Conservation (phyloP, 2,113 vertebrate species). For the Taxidea taxus region DNA sequence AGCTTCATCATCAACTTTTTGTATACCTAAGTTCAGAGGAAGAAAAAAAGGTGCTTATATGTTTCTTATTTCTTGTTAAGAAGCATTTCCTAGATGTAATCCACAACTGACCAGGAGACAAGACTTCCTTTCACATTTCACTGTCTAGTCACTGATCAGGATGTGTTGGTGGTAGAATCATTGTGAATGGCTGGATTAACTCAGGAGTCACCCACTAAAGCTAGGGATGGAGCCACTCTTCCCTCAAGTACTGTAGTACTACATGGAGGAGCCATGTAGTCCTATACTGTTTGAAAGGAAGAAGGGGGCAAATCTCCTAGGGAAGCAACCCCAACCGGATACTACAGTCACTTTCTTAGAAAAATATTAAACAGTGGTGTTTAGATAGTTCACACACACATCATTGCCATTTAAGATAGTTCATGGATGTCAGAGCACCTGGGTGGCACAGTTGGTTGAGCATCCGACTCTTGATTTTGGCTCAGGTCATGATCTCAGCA, state of each 20-base stretch:
- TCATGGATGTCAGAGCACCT: not conserved
- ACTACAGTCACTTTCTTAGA: not conserved
- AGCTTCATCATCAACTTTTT: not conserved
- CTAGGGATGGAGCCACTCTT: not conserved
- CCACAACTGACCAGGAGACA: not conserved
- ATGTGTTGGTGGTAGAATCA: not conserved
- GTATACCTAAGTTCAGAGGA: constrained; percentile 14
- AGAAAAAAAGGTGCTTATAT: not conserved
- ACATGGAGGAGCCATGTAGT: not conserved
- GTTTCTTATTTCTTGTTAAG: constrained; percentile 33
- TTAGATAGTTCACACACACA: not conserved
- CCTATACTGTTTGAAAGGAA: not conserved
- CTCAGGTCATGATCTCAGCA: not conserved
- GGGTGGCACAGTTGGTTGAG: not conserved
- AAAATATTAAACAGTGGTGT: not conserved
- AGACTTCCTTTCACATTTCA: constrained; percentile 1
- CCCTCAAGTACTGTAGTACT: not conserved
- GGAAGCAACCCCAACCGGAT: not conserved
- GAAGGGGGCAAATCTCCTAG: not conserved
- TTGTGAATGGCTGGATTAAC: not conserved
- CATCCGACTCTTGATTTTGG: not conserved
- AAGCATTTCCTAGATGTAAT: constrained; percentile 14
- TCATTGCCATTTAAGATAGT: not conserved
- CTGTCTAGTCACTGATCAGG: not conserved
- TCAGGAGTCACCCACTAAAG: not conserved